Conservation (phyloP, 2,113 vertebrate genomes). For the Struthidea cinerea region DNA sequence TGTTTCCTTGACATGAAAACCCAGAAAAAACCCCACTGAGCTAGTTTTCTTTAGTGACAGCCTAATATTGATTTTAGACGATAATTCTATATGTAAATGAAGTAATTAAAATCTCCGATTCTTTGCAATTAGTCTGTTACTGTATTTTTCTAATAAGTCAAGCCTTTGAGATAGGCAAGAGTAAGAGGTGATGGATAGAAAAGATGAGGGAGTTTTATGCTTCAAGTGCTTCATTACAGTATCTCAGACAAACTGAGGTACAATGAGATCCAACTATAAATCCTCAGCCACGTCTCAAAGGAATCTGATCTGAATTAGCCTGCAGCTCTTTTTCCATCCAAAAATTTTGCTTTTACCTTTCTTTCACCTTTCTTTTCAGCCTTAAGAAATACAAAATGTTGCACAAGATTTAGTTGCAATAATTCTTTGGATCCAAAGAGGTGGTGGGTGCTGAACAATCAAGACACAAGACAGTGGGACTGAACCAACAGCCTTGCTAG, state of each 20-base stretch:
- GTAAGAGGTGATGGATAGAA: not conserved
- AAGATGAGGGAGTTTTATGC: not conserved
- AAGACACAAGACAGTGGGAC: not conserved
- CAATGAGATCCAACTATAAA: not conserved
- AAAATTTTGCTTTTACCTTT: not conserved
- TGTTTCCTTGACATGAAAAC: constrained; percentile 51
- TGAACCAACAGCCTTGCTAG: not conserved
- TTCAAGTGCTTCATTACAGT: not conserved
- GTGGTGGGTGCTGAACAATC: not conserved
- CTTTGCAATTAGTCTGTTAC: constrained; percentile 48
- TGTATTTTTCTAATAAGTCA: constrained; percentile 38
- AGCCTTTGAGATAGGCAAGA: not conserved
- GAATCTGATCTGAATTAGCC: not conserved
- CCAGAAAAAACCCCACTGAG: not conserved
- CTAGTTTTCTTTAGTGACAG: constrained; percentile 41
- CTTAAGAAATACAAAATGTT: not conserved
- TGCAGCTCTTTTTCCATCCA: not conserved
- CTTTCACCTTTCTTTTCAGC: not conserved
- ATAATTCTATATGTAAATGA: constrained; percentile 66
- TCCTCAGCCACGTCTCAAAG: not conserved
- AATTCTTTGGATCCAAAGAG: not conserved
- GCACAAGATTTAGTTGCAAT: not conserved
- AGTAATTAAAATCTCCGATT: constrained; percentile 38
- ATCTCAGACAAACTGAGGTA: not conserved
- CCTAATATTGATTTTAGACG: constrained; percentile 58